A percentile compares a stretch with the other conserved stretches of the same genome.
Conservation (phyloP, 2,113 vertebrate genomes). For the Pristiophorus japonicus region DNA sequence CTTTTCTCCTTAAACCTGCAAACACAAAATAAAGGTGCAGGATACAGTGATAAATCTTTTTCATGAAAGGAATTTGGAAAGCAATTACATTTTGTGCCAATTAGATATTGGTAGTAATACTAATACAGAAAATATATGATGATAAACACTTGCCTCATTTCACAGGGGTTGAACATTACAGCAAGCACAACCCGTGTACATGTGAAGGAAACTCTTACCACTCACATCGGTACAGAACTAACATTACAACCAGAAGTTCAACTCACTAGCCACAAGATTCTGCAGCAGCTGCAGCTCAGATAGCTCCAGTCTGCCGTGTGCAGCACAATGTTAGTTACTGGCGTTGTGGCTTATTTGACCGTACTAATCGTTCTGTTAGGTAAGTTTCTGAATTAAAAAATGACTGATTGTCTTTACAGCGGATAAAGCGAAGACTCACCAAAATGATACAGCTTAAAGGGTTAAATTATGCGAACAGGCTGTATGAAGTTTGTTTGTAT, state of each 20-base stretch:
- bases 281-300: not conserved
- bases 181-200: not conserved
- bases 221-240: not conserved
- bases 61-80: not conserved
- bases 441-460: not conserved
- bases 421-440: not conserved
- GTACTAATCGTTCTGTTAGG: not conserved
- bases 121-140: not conserved
- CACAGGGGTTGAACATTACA: not conserved
- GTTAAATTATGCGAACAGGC: not conserved
- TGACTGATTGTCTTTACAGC: not conserved
- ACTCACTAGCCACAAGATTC: not conserved
- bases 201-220: not conserved
- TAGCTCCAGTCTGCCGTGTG: not conserved
- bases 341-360: not conserved
- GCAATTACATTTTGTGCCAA: not conserved
- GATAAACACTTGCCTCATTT: not conserved
- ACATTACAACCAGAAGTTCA: not conserved
- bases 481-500: not conserved
- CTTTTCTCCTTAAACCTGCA: not conserved
- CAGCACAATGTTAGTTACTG: not conserved
- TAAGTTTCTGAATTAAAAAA: not conserved
- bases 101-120: not conserved
- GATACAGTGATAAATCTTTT: not conserved
- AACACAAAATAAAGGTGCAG: not conserved